Evolutionary conservation across 2,797 vertebrate genomes (phyloP), one percentile per base, ranked within the genome.

Genomic region (Chelon labrosus): DNA sequence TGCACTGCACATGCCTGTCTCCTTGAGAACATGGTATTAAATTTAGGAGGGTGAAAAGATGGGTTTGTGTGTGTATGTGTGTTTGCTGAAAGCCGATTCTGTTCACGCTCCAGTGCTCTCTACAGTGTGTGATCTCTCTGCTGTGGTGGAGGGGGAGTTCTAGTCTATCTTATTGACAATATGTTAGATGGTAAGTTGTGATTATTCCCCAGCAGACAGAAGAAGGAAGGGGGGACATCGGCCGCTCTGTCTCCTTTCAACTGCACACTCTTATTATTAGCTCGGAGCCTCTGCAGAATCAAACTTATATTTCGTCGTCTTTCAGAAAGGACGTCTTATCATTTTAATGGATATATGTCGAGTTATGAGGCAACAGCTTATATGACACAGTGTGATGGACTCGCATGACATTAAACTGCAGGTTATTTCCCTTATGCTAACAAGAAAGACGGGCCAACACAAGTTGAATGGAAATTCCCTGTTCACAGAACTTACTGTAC

Each of bases 111-210:
- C 75, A 53, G 53, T 68, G 87, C 82, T 71, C 60, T 68, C 76
- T 86, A 59, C 82, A 80, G 77, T 82, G 75, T 90, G 86, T 80
- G 88, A 89, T 87, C 75, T 75, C 79, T 90, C 81, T 87, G 73
- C 65, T 54, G 65, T 46, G 64, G 35, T 73, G 73, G 72, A 73
- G 66, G 57, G 62, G 83, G 56, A 64, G 66, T 77, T 84, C 71
- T 75, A 74, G 79, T 73, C 88, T 83, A 56, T 75, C 72, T 84
- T 92, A 94, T 89, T 91, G 92, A 87, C 89, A 89, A 80, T 86
- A 77, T 89, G 86, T 86, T 92, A 84, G 89, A 91, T 88, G 81
- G 77, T 79, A 76, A 88, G 42, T 82, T 66, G 75, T 80, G 85
- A 89, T 89, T 85, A 87, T 84, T 91, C 80, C 65, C 76, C 75